Evolutionary conservation across 2,113 vertebrate genomes (phyloP).

Genomic region (Chloropsis cyanopogon): DNA sequence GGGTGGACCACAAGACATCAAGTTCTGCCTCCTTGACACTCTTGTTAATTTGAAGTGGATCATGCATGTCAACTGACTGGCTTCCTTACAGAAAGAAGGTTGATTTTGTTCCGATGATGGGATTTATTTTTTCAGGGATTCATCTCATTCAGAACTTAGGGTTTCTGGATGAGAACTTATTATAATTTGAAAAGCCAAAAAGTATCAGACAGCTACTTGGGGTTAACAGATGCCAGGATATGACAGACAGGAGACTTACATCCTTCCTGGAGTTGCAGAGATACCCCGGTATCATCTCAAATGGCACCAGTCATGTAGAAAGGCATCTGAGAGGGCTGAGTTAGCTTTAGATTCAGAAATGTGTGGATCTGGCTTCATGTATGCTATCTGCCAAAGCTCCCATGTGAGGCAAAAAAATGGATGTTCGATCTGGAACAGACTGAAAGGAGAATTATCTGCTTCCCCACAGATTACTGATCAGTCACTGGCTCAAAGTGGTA

Average conservation of each 20-base stretch:
- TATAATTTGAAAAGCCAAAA: neutral
- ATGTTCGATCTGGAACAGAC: neutral
- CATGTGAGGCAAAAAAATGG: neutral
- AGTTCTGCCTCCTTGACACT: neutral
- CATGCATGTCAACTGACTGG: neutral
- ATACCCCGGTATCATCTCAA: neutral
- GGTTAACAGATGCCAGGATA: neutral
- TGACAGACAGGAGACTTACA: neutral
- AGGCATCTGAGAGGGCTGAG: neutral
- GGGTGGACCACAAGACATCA: neutral
- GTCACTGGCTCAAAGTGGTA: accelerated
- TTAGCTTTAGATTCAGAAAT: neutral
- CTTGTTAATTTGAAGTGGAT: neutral
- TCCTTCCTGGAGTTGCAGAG: neutral
- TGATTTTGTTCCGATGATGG: neutral
- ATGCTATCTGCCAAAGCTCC: neutral
- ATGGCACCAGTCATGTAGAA: neutral
- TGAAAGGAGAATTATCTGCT: neutral
- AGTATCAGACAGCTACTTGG: neutral
- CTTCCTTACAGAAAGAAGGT: neutral
- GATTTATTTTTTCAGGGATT: neutral
- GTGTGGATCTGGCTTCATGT: neutral
- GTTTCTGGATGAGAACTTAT: neutral
- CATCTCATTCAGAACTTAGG: neutral
- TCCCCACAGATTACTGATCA: neutral